Conservation (phyloP, 2,113 vertebrate genomes). For the Malurus elegans region DNA sequence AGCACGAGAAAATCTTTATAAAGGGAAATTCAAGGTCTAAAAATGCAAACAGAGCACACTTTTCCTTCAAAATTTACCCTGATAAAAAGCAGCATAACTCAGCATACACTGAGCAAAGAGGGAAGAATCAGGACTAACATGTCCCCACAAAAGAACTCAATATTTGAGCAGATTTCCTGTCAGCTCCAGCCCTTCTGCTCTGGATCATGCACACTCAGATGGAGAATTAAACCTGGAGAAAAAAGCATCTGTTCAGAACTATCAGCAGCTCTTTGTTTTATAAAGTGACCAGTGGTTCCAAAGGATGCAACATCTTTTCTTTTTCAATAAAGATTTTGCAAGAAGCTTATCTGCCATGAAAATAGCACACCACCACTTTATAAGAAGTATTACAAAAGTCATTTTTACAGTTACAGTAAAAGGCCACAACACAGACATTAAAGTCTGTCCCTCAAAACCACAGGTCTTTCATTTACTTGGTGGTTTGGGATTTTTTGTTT, state of each 20-base stretch:
- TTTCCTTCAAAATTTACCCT: background rate
- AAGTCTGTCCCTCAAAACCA: constrained; percentile 53
- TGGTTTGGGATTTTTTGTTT: constrained; percentile 54
- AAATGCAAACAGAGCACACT: background rate
- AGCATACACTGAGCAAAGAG: background rate
- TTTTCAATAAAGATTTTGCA: constrained; percentile 42
- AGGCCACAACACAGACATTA: constrained; percentile 53
- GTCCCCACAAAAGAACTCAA: background rate
- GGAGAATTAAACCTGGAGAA: background rate
- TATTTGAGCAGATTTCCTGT: constrained; percentile 1
- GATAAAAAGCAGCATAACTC: background rate
- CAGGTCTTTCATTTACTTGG: constrained; percentile 38
- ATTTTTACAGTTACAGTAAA: constrained; percentile 62
- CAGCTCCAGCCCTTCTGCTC: constrained; percentile 25
- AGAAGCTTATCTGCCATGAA: constrained; percentile 43
- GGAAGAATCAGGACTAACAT: background rate
- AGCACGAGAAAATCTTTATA: background rate
- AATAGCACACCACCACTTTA: background rate
- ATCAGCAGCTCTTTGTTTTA: constrained; percentile 24
- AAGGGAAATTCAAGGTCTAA: background rate
- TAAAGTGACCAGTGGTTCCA: constrained; percentile 14
- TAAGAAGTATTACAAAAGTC: constrained; percentile 52
- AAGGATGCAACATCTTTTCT: constrained; percentile 16
- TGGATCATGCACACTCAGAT: background rate
- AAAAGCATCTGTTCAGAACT: constrained; percentile 11